A percentile compares a stretch with the other conserved stretches of the same genome.
These are phyloP conservation scores for Forbesichthys papilliferus DNA, from an alignment of 2,113 vertebrate species.

Conservation along the genomic window DNA sequence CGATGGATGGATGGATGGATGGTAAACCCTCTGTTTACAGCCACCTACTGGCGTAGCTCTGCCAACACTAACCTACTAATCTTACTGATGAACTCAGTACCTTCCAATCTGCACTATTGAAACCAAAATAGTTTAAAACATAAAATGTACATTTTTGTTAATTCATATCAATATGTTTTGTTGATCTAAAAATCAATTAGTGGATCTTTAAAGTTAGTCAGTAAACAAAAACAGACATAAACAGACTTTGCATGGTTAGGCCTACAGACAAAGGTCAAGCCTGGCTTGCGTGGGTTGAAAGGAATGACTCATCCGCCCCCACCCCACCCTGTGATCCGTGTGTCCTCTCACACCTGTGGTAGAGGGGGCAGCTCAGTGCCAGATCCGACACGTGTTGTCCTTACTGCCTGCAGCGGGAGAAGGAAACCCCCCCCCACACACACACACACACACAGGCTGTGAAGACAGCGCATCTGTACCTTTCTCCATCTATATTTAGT, in stretches of 20 bases:
- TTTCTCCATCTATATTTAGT: conserved; percentile 27
- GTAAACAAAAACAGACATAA: not conserved
- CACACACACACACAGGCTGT: not conserved
- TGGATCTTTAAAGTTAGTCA: not conserved
- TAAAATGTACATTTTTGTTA: too few relatives aligned
- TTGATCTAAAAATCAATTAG: too few relatives aligned
- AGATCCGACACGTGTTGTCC: conserved; percentile 94
- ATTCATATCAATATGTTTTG: too few relatives aligned
- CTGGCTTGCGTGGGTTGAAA: not conserved
- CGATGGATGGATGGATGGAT: too few relatives aligned
- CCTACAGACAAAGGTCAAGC: not conserved
- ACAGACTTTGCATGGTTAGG: not conserved
- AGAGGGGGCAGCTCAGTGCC: conserved; percentile 75
- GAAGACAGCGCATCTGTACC: conserved; percentile 17
- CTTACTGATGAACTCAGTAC: too few relatives aligned
- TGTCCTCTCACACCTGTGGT: conserved; percentile 4
- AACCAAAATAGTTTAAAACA: too few relatives aligned
- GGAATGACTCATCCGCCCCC: too few relatives aligned
- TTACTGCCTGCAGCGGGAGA: conserved; percentile 84
- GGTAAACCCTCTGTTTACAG: too few relatives aligned
- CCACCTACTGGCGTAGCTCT: too few relatives aligned
- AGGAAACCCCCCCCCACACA: conserved; percentile 19
- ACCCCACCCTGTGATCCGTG: not conserved
- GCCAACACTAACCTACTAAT: too few relatives aligned
- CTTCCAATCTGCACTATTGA: too few relatives aligned